Evolutionary conservation across 2,888 invertebrate genomes (phyloP).

Genomic region (Ommatoiulus sabulosus): DNA sequence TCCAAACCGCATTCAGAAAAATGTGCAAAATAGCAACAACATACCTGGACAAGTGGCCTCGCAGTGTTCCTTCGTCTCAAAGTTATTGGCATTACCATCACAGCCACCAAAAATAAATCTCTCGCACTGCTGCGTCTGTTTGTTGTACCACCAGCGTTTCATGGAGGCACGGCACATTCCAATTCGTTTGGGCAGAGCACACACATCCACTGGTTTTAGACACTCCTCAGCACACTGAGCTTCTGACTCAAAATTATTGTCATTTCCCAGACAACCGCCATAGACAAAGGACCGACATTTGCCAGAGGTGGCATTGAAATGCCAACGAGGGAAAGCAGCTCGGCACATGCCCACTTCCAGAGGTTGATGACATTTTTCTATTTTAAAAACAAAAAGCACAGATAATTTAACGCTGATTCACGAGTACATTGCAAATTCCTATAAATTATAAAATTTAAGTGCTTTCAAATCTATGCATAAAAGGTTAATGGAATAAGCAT

Average conservation of each 20-base stretch:
- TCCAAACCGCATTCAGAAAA: background rate
- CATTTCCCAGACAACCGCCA: conserved; percentile 82
- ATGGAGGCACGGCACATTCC: conserved; percentile 64
- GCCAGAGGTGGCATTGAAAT: conserved; percentile 83
- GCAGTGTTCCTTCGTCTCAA: conserved; percentile 63
- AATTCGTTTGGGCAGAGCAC: conserved; percentile 62
- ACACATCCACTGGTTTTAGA: conserved; percentile 61
- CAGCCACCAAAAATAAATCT: conserved; percentile 68
- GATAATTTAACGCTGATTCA: too few relatives aligned
- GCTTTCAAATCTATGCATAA: too few relatives aligned
- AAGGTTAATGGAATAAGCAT: too few relatives aligned
- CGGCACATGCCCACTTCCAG: conserved; percentile 62
- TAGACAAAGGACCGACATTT: conserved; percentile 79
- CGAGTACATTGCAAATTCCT: too few relatives aligned
- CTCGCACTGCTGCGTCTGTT: conserved; percentile 65
- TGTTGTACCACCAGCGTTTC: conserved; percentile 66
- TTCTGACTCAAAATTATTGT: conserved; percentile 86
- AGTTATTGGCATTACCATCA: conserved; percentile 66
- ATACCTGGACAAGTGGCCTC: conserved; percentile 63
- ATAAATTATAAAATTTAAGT: too few relatives aligned
- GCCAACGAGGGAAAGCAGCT: conserved; percentile 77
- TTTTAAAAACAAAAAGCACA: background rate
- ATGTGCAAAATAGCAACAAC: background rate
- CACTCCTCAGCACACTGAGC: conserved; percentile 82
- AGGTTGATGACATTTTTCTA: conserved; percentile 63